Base-by-base conservation (phyloP, 2,113 vertebrate species). In the Dinomys branickii region DNA sequence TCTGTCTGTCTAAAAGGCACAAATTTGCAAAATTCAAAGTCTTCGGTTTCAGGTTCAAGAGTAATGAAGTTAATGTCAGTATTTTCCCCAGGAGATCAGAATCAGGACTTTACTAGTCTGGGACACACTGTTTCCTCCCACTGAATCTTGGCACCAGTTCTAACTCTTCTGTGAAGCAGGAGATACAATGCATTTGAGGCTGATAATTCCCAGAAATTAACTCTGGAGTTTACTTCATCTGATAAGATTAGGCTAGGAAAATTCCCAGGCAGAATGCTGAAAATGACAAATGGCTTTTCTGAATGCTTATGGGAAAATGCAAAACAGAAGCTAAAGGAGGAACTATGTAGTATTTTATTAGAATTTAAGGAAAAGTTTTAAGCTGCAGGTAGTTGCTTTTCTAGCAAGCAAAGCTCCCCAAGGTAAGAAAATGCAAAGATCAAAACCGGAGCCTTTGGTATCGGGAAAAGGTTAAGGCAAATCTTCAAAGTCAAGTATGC, bases 181-280 rank as follows among this genome's bases (percentile, higher is more conserved):
- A 99, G 59, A 98, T 61, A 0, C 98, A 99, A 0, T 98, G 90
- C 14, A 58, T 83, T 97, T 99, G 98, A 0, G 77, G 92, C 82
- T 99, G 98, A 13, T 99, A 98, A 58, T 89, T 98, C 13, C 98
- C 98, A 1, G 98, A 98, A 88, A 98, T 63, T 35, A 99, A 97
- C 96, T 99, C 98, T 95, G 99, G 93, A 0, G 99, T 99, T 89
- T 98, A 81, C 98, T 98, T 96, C 0, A 98, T 12, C 97, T 99
- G 99, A 16, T 84, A 97, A 35, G 95, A 98, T 61, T 98, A 63
- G 16, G 16, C n/a, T 65, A 61, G 78, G 54, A 50, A 90, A 86
- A 75, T 85, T 88, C 50, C 47, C 33, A 81, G 85, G 50, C 41
- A 93, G 87, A 84, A 82, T 3, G 33, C 91, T 90, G 86, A 83